These are phyloP conservation scores for Abrostola triplasia DNA, from an alignment of 2,888 invertebrate species.

Conservation along the genomic window DNA sequence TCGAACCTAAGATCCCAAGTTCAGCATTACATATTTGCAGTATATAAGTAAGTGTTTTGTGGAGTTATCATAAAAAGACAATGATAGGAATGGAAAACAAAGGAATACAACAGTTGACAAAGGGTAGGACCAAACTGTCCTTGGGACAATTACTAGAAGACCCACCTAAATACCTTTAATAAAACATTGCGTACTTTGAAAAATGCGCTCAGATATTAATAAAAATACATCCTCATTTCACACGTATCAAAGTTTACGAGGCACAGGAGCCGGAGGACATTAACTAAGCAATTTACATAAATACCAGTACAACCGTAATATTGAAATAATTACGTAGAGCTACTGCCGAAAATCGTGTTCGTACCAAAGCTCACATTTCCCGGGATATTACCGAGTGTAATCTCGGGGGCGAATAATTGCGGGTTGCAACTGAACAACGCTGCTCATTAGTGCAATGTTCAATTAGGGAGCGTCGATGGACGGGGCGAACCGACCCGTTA, in stretches of 20 bases:
- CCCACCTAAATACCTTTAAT: too few species aligned
- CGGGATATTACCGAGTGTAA: conserved; percentile 77
- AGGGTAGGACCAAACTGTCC: too few species aligned
- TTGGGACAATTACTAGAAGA: too few species aligned
- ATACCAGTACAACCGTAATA: conserved; percentile 52
- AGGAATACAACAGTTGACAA: too few species aligned
- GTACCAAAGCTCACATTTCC: conserved; percentile 74
- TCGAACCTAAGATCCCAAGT: too few species aligned
- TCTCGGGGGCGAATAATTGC: conserved; percentile 83
- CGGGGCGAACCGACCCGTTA: conserved; percentile 61
- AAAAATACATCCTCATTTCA: conserved; percentile 34
- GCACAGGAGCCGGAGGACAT: conserved; percentile 28
- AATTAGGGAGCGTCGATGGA: conserved; percentile 81
- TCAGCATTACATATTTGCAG: too few species aligned
- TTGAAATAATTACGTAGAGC: conserved; percentile 63
- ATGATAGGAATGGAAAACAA: too few species aligned
- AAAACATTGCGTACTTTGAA: too few species aligned
- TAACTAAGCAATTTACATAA: conserved; percentile 47
- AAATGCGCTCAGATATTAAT: conserved; percentile 14
- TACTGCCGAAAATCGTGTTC: conserved; percentile 67
- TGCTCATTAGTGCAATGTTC: conserved; percentile 87
- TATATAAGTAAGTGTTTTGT: too few species aligned
- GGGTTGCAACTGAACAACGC: conserved; percentile 84
- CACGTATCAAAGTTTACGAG: conserved; percentile 42
- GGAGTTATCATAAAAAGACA: too few species aligned